Evolutionary conservation across 37 sponge, comb jelly and placozoan species (phyloP), one percentile per base, ranked within the genome.

Genomic region (Crambe crambe): DNA sequence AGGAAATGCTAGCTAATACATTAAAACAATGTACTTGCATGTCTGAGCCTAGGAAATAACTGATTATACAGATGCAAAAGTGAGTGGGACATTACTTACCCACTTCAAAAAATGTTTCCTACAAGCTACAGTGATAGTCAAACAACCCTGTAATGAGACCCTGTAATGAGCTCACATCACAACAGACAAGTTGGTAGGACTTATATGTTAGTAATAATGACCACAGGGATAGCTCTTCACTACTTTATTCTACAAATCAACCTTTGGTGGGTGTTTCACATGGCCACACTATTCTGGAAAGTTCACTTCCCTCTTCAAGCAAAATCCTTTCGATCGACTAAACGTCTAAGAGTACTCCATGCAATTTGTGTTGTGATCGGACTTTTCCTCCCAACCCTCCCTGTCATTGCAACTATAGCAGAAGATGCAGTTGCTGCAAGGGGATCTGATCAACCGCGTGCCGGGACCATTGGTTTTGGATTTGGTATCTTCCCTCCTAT

Each of bases 261-360:
- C 27, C 25, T 65, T 8, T 65, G 66, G 66, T 65, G 66, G 66
- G 10, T 65, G 31, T 65, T 32, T 30, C 35, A 65, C 30, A 65
- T 30, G 31, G 31, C 35, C 31, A 2, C 35, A 31, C 66, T 65
- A 3, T 65, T 65, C 31, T 65, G 66, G 66, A 65, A 65, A 32
- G 66, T 65, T 2, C 32, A 30, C 12, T 65, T 65, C 31, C 66
- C 66, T 30, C 34, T 65, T 34, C 66, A 65, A 31, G 66, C 66
- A 30, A 9, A 15, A 51, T 51, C 54, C 9, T 51, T 51, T 51
- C 31, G 66, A 65, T 30, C 34, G 3, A 17, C 35, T 65, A 30
- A 30, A 65, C 12, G 12, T 47, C 10, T 34, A 17, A 65, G 31
- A 5, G 15, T 30, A 2, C 12, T 65, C 31, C 66, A 65, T 65